Conservation (phyloP, 1,140 invertebrate genomes). For the Leptinotarsa lineolata region DNA sequence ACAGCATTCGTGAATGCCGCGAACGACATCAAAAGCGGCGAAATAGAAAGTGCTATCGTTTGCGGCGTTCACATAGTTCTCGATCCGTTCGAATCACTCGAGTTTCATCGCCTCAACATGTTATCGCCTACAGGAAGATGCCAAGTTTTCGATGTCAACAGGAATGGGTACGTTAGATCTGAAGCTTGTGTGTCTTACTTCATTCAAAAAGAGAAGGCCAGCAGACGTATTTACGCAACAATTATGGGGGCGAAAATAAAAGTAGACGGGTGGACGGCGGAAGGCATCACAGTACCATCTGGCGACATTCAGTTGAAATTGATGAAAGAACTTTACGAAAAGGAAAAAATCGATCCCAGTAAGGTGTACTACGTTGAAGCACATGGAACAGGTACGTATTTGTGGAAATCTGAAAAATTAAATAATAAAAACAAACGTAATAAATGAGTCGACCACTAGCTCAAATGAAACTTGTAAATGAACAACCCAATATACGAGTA, state of each 20-base stretch:
- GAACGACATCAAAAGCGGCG: constrained; percentile 65
- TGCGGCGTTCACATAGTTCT: constrained; percentile 66
- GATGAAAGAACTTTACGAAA: constrained; percentile 63
- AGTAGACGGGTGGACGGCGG: constrained; percentile 62
- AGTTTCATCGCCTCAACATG: constrained; percentile 62
- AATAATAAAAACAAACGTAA: too few relatives aligned
- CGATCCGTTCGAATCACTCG: constrained; percentile 46
- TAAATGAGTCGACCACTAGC: too few relatives aligned
- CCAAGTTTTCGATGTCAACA: constrained; percentile 67
- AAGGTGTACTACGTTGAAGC: constrained; percentile 72
- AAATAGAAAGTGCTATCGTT: constrained; percentile 78
- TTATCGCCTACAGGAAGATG: constrained; percentile 64
- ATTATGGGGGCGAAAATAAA: constrained; percentile 63
- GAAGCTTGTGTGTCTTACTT: constrained; percentile 64
- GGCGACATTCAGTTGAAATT: constrained; percentile 60
- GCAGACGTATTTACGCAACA: constrained; percentile 64
- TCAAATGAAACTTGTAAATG: too few relatives aligned
- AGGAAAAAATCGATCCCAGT: constrained; percentile 64
- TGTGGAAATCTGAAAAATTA: background rate
- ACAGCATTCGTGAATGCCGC: constrained; percentile 73
- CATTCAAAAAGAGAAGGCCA: constrained; percentile 60
- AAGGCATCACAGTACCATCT: constrained; percentile 63
- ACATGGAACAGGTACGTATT: constrained; percentile 65
- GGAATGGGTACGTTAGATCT: constrained; percentile 66
- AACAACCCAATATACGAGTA: too few relatives aligned